These are phyloP conservation scores for Drosophila antonietae DNA, from an alignment of 2,888 invertebrate species.

Conservation along the genomic window DNA sequence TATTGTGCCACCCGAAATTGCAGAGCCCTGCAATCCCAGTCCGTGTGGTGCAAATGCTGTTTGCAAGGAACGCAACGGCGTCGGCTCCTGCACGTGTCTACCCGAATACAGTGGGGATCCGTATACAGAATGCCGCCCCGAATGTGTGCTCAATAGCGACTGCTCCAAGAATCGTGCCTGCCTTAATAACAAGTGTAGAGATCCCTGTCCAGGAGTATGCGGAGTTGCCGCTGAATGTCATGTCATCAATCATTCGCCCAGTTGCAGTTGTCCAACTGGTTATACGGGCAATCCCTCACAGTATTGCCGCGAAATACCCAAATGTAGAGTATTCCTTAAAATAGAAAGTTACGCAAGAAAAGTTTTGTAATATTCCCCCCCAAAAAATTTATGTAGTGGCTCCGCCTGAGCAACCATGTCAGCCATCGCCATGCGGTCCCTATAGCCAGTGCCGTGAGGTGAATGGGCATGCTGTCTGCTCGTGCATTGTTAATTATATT, in stretches of 20 bases:
- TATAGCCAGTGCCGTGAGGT: conserved; percentile 90
- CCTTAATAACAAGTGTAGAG: conserved; percentile 92
- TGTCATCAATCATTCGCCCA: conserved; percentile 92
- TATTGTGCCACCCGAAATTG: conserved; percentile 86
- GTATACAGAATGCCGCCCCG: conserved; percentile 93
- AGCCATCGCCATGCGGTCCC: conserved; percentile 91
- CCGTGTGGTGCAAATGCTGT: conserved; percentile 94
- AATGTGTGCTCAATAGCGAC: conserved; percentile 93
- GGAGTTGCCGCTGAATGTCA: conserved; percentile 92
- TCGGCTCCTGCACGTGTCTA: conserved; percentile 92
- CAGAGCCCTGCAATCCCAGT: conserved; percentile 92
- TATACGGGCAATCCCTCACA: conserved; percentile 91
- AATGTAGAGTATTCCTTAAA: conserved; percentile 85
- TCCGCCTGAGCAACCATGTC: conserved; percentile 86
- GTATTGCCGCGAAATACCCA: conserved; percentile 86
- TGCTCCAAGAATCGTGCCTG: conserved; percentile 92
- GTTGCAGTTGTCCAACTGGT: conserved; percentile 91
- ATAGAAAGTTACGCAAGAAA: neutral
- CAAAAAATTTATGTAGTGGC: conserved; percentile 55
- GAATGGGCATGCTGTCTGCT: conserved; percentile 91
- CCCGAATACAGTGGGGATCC: conserved; percentile 95
- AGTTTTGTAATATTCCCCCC: conserved; percentile 21
- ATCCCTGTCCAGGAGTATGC: conserved; percentile 93
- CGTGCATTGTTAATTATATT: conserved; percentile 90
- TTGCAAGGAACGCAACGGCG: conserved; percentile 92